These are phyloP conservation scores for Remorina albescens DNA, from an alignment of 2,797 vertebrate genomes.

Conservation along the genomic window DNA sequence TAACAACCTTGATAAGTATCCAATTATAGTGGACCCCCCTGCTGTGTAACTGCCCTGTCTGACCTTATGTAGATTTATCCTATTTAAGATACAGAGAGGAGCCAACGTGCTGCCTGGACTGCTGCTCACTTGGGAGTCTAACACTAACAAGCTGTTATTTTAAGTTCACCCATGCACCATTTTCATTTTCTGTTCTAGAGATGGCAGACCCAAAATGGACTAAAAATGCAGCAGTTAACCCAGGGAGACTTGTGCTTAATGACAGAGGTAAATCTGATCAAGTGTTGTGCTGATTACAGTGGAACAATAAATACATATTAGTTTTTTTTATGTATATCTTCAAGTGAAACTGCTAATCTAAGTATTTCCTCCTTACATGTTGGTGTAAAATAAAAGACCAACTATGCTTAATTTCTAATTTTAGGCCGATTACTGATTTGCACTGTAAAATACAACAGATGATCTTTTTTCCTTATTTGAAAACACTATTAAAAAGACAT, in stretches of 20 bases:
- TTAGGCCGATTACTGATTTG: not conserved
- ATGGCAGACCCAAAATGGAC: conserved; percentile 55
- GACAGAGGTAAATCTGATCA: conserved; percentile 67
- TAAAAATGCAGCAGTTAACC: conserved; percentile 33
- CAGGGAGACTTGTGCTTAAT: conserved; percentile 56
- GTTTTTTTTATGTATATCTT: not conserved
- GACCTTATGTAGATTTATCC: conserved; percentile 41
- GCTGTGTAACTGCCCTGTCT: conserved; percentile 36
- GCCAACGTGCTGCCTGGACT: conserved; percentile 14
- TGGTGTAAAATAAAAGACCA: not conserved
- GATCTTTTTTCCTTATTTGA: not conserved
- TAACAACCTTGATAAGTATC: conserved; percentile 8
- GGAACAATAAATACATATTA: not conserved
- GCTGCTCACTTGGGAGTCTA: conserved; percentile 6
- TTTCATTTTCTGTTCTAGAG: conserved; percentile 66
- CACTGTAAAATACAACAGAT: not conserved
- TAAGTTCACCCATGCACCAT: conserved; percentile 32
- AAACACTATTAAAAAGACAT: not conserved
- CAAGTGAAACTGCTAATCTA: not conserved
- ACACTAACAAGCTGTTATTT: conserved; percentile 26
- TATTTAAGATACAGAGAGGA: conserved; percentile 33
- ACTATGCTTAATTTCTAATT: not conserved
- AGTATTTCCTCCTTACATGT: not conserved
- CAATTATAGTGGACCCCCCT: conserved; percentile 22
- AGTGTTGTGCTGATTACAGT: not conserved